Base-by-base conservation (phyloP, 2,113 vertebrate species). In the Apistogramma diplotaenia region DNA sequence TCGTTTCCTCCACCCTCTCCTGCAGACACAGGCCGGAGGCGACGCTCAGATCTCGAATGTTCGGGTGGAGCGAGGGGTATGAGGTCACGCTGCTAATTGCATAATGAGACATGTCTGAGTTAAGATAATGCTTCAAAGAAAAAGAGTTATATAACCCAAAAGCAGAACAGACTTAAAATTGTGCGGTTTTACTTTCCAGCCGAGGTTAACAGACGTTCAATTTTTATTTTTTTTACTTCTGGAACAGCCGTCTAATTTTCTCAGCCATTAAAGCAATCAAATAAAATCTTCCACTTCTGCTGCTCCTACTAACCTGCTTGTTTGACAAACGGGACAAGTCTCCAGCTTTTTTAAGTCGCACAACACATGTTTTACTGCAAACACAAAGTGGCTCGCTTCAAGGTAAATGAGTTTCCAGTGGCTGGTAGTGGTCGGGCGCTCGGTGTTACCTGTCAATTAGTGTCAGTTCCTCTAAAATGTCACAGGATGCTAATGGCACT, bases 1-100 rank as follows among this genome's bases (percentile, higher is more conserved):
- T 89, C 89, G 90, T 87, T 59, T 73, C 79, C 89, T 84, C 93
- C 93, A 89, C 92, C 91, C 93, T 89, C 70, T 89, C 55, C 76
- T 82, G 77, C 76, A 86, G 91, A 91, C 90, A 54, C 73, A 21
- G 82, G 56, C 86, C 89, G 87, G 88, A 88, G 87, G 87, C 79
- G n/a, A 56, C 78, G 89, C 70, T 62, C 62, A 21, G 86, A 58
- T 88, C 83, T 78, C 78, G 85, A 87, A 85, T 76, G 82, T 78
- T 35, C 0, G 82, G 83, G 89, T 78, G 86, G 82, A 90, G 85
- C 59, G 43, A 78, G 78, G 55, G 74, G 19, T 73, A 85, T 88
- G 89, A 90, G 87, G 85, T 93, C 87, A 83, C 67, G 6, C 82
- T 51, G 58, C 71, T 90, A 91, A 90, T 91, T 94, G 86, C 84